Conservation (phyloP, 2,888 invertebrate species). For the Lordiphosa andalusiaca region DNA sequence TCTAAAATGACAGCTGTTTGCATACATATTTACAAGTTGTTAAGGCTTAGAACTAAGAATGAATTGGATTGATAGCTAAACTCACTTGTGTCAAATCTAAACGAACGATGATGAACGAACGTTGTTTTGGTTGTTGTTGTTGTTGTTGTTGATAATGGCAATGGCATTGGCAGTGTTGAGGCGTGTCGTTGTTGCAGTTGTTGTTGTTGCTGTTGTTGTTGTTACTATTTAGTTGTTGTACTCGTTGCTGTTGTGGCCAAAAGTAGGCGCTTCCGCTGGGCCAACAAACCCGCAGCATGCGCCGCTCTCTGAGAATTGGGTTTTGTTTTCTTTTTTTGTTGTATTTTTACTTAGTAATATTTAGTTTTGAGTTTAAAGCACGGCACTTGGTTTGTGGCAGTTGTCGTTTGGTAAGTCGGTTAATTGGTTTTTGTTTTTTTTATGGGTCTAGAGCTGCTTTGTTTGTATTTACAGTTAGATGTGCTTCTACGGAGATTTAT, state of each 20-base stretch:
- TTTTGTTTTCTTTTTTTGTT: constrained; percentile 8
- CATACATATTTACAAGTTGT: too few relatives aligned
- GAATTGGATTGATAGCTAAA: constrained; percentile 27
- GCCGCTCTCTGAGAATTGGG: constrained; percentile 40
- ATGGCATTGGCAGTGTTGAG: constrained; percentile 73
- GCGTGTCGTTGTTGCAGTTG: constrained; percentile 32
- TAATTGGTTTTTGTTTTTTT: not conserved
- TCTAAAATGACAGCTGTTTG: too few relatives aligned
- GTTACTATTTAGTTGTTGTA: constrained; percentile 11
- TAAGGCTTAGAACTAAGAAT: too few relatives aligned
- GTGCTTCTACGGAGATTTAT: constrained; percentile 25
- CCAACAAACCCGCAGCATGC: constrained; percentile 49
- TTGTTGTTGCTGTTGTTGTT: constrained; percentile 25
- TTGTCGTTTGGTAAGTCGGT: not conserved
- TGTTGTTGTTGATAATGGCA: constrained; percentile 66
- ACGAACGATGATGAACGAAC: constrained; percentile 68
- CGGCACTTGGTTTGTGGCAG: constrained; percentile 16
- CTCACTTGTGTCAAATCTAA: constrained; percentile 73
- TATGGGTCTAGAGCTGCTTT: constrained; percentile 29
- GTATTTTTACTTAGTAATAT: constrained; percentile 11
- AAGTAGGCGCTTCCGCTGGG: constrained; percentile 23
- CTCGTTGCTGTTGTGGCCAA: constrained; percentile 15
- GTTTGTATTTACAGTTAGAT: constrained; percentile 42
- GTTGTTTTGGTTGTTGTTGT: constrained; percentile 32
- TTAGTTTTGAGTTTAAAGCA: not conserved